Percentiles rank a stretch among this genome's conserved stretches.
These are phyloP conservation scores for Lasius fuliginosus DNA, from an alignment of 2,888 invertebrate genomes.

Conservation along the genomic window DNA sequence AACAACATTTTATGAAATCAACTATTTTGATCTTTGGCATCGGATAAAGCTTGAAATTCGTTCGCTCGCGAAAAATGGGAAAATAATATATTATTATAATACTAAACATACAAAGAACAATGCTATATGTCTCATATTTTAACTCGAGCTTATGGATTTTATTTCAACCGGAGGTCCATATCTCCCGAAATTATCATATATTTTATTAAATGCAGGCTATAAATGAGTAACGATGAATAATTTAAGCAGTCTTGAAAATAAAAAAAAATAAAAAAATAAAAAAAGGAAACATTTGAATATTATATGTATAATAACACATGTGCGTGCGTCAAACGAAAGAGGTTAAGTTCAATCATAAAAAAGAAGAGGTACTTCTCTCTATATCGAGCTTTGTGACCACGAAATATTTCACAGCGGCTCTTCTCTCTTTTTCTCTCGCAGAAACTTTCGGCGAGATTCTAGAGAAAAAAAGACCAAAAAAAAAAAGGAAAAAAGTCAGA, in stretches of 20 bases:
- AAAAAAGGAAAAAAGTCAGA: conserved; percentile 40
- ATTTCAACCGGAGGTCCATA: not conserved
- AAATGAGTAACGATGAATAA: not conserved
- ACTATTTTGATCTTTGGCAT: not conserved
- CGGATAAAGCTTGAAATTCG: not conserved
- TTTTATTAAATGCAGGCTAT: not conserved
- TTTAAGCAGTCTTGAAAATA: not conserved
- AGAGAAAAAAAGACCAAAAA: conserved; percentile 44
- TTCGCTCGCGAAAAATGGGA: not conserved
- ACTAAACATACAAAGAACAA: not conserved
- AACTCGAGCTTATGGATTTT: not conserved
- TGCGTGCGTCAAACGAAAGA: not conserved
- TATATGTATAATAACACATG: not conserved
- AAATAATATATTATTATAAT: not conserved
- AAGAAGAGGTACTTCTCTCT: not conserved
- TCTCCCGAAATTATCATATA: not conserved
- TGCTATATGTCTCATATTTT: no score
- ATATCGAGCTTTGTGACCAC: conserved; percentile 76
- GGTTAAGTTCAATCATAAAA: conserved; percentile 16
- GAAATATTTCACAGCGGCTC: conserved; percentile 79
- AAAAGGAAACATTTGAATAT: not conserved
- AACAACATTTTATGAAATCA: not conserved
- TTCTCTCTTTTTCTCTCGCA: conserved; percentile 43
- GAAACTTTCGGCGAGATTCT: conserved; percentile 52
- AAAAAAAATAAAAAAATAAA: not conserved